Evolutionary conservation across 2,113 vertebrate species (phyloP).

Genomic region (Charina bottae): DNA sequence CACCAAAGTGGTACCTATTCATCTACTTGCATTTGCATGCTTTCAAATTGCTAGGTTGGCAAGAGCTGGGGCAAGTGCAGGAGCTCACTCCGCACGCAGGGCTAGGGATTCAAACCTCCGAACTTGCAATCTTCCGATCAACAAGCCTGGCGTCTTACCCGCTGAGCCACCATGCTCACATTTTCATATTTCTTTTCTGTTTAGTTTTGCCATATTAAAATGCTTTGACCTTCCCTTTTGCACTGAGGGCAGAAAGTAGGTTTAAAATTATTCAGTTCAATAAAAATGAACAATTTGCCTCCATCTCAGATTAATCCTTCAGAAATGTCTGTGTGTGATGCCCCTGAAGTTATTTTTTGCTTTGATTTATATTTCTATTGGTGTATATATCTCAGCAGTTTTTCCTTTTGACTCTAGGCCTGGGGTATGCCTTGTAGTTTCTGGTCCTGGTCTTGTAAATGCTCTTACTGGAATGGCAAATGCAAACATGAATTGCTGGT

Average conservation of each 20-base stretch:
- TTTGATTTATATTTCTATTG: not conserved
- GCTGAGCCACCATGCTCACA: not conserved
- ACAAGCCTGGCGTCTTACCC: no score
- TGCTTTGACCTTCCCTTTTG: not conserved
- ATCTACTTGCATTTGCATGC: no score
- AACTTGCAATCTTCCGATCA: no score
- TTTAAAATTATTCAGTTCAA: not conserved
- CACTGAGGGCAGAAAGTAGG: not conserved
- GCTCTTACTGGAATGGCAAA: conserved; percentile 95
- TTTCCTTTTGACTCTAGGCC: conserved; percentile 76
- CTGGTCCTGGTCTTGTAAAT: conserved; percentile 93
- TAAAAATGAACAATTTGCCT: not conserved
- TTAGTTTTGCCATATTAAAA: not conserved
- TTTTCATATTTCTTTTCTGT: not conserved
- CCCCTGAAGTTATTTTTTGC: not conserved
- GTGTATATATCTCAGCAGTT: conserved; percentile 7
- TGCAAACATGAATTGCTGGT: conserved; percentile 95
- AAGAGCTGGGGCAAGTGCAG: no score
- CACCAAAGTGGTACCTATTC: no score
- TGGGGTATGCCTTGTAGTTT: conserved; percentile 92
- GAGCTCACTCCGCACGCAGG: no score
- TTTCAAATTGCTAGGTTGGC: no score
- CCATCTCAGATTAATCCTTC: not conserved
- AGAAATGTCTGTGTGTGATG: not conserved
- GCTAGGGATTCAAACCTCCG: no score